Evolutionary conservation across 2,797 vertebrate species (phyloP), one percentile per base, ranked within the genome.

Genomic region (Phrynocephalus forsythii): DNA sequence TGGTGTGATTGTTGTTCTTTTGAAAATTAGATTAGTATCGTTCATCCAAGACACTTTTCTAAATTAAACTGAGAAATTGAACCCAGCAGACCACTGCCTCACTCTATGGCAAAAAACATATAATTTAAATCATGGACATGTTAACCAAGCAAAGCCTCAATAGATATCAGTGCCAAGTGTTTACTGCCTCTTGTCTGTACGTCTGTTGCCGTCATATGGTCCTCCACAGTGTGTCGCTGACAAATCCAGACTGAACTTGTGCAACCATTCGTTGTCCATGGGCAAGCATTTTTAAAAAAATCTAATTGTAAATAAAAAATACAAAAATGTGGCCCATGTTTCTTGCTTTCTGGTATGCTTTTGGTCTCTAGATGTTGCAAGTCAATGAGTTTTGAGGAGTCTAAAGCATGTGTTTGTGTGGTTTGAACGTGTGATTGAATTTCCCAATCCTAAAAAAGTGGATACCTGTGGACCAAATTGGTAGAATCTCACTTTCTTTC

Each of bases 231-330:
- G 30, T 52, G 50, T 86, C 28, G 5, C 75, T 60, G 56, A 76
- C 89, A 52, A 71, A 88, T 69, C 80, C 84, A 24, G 75, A 86
- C 87, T 83, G 71, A 76, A 48, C 44, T n/a, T 60, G 72, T 83
- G 87, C 85, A 82, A 68, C 15, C 71, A 69, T 69, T 56, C 30
- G 63, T 86, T 85, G 86, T 91, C 77, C 75, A 48, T 67, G 79
- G 88, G 86, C 92, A 86, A 91, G 68, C 84, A 84, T 84, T 88
- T 90, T 88, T 87, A 77, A 84, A 88, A 44, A 69, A 63, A 63
- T 84, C 79, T 77, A 82, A 33, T 86, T 87, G 82, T 90, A 89
- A 94, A 93, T 92, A 90, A 94, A 91, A 85, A 52, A 85, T 56
- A 60, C 76, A 82, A 80, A 91, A 84, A 60, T 83, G 56, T 87